Base-by-base conservation (phyloP, 2,797 vertebrate genomes). In the Telmatherina bonti region DNA sequence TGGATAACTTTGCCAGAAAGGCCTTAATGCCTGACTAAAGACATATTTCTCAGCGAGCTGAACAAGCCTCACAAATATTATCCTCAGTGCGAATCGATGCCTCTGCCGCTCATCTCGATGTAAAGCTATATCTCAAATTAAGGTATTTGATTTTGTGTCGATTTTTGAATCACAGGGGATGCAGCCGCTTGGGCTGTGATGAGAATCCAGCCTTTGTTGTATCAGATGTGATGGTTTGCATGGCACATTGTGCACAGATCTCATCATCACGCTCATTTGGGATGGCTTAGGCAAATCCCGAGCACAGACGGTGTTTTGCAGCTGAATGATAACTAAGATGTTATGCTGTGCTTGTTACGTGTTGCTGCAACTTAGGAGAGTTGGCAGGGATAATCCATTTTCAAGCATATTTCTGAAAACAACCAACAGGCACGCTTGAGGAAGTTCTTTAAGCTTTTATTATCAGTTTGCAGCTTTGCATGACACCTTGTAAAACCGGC, bases 231-330 rank as follows among this genome's bases (percentile, higher is more conserved):
- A 68, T 73, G 75, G 72, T 79, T 69, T 81, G 64, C 72, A 24
- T 62, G 71, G 56, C 70, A 36, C 30, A 77, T 74, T 71, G 73
- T 70, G 56, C 71, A 81, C 76, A 64, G 47, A 88, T 84, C 74
- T 86, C 83, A 89, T 92, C 86, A 72, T 64, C 41, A 1, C 15
- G 72, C 73, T 85, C 72, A 82, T 91, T 87, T 81, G 73, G 80
- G 69, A 84, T 20, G 60, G 54, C 55, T 80, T 58, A 61, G 59
- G 57, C 52, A 71, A 87, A 89, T 76, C 62, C 38, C 67, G 59
- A 75, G 49, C 72, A 38, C 66, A 74, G 71, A 49, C 70, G 15
- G 51, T 58, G 77, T 83, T 91, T 91, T 80, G 72, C 79, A 71
- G 78, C 76, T 53, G 74, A 83, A 82, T 81, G 81, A 81, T 83